Base-by-base conservation (phyloP, 2,888 invertebrate genomes). In the Alitta virens region DNA sequence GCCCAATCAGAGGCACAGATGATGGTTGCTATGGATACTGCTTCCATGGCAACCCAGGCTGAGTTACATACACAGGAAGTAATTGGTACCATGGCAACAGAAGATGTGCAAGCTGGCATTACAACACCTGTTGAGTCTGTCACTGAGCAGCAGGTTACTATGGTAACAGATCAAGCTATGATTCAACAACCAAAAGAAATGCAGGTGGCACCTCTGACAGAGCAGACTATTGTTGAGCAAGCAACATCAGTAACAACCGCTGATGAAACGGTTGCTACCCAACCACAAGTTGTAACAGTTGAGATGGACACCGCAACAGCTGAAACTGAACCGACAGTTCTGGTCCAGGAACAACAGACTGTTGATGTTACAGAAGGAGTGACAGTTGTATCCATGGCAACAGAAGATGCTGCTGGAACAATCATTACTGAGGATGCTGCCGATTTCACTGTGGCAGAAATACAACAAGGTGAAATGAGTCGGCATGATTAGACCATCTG, bases 391-490 rank as follows among this genome's bases (percentile, higher is more conserved):
- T 33, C 33, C 33, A 33, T 33, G 33, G 33, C 33, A 33, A 33
- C 33, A 33, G 33, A 33, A 33, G 33, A 33, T 33, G 33, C 33
- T 33, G 26, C 46, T 9, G 33, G 18, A 38, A 43, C 16, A 24
- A 21, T 16, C 38, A 42, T 59, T 38, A 5, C 51, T 14, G 25
- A 55, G 21, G 54, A 55, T 3, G 23, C 38, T 33, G 42, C 43
- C 5, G 60, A 60, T 24, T 9, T 27, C 23, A 60, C 38, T 25
- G 46, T 61, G n/a, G n/a, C 25, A 5, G 24, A 61, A 42, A n/a
- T 27, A 23, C 46, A 24, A 1, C 24, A 56, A 33, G 33, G 33
- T 33, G 33, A 33, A 33, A 33, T 33, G 5, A 33, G 33, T n/a
- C n/a, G n/a, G n/a, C n/a, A n/a, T n/a, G n/a, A n/a, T n/a, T n/a